Percentiles rank a stretch among this genome's conserved stretches.
phyloP scores from a whole-genome alignment of 2,113 vertebrate genomes.

The Colossoma macropomum region DNA sequence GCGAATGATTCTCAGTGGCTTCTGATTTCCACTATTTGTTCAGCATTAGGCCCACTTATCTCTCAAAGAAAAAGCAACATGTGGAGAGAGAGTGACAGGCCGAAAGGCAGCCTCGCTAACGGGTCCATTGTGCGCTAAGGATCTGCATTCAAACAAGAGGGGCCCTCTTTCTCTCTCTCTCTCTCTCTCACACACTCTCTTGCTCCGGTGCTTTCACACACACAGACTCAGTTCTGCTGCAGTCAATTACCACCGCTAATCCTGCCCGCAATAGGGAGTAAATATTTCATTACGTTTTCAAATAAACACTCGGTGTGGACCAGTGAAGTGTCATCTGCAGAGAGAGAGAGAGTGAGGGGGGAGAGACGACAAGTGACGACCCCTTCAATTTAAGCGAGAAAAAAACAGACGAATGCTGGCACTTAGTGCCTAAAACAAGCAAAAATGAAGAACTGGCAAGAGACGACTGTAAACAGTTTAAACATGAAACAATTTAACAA shows the following conservation, averaged over 20 bases:
- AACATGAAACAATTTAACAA: conserved; percentile 25
- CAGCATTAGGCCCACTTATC: conserved; percentile 99
- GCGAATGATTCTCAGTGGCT: conserved; percentile 99
- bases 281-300: conserved; percentile 99
- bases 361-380: conserved; percentile 27
- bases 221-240: conserved; percentile 86
- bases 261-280: conserved; percentile 98
- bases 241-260: conserved; percentile 99
- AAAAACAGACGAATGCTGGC: background rate
- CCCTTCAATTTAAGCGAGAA: conserved; percentile 39
- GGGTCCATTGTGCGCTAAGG: conserved; percentile 86
- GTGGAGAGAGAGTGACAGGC: conserved; percentile 98
- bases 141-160: conserved; percentile 97
- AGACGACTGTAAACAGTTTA: conserved; percentile 23
- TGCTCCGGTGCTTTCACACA: conserved; percentile 50
- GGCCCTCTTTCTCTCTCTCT: conserved; percentile 79
- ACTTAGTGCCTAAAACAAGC: conserved; percentile 33
- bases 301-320: conserved; percentile 98
- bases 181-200: conserved; percentile 42
- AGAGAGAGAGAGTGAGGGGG: background rate
- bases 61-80: conserved; percentile 98
- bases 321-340: conserved; percentile 90
- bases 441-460: conserved; percentile 35
- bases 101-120: conserved; percentile 89
- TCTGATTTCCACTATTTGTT: conserved; percentile 99